Evolutionary conservation across 2,888 invertebrate genomes (phyloP).

Genomic region (Trichacis sp.): DNA sequence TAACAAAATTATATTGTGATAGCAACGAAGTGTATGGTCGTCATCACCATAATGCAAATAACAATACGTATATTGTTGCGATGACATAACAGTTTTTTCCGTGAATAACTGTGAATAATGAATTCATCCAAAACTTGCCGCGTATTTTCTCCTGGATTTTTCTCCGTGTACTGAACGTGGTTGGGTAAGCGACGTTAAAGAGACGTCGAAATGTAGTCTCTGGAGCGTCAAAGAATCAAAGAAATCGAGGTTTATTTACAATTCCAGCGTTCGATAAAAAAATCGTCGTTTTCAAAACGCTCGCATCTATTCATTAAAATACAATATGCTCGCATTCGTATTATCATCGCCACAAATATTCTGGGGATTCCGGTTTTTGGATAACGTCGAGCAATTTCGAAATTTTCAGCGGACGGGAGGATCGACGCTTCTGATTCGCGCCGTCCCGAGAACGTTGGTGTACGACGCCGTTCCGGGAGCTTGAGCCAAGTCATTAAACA

Average conservation of each 20-base stretch:
- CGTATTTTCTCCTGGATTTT: too few relatives aligned
- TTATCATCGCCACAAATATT: constrained; percentile 28
- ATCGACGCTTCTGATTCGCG: constrained; percentile 43
- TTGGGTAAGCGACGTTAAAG: too few relatives aligned
- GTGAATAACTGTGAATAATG: too few relatives aligned
- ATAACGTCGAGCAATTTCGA: constrained; percentile 41
- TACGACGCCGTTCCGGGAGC: too few relatives aligned
- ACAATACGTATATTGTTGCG: too few relatives aligned
- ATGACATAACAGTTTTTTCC: too few relatives aligned
- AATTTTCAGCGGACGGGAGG: constrained; percentile 46
- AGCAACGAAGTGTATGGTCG: too few relatives aligned
- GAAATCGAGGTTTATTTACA: neutral
- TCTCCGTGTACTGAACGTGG: too few relatives aligned
- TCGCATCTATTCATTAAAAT: constrained; percentile 19
- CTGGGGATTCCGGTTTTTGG: constrained; percentile 20
- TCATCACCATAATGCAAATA: too few relatives aligned
- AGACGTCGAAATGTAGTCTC: neutral
- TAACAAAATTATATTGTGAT: too few relatives aligned
- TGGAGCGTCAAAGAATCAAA: neutral
- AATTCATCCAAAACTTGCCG: too few relatives aligned
- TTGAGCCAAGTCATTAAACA: too few relatives aligned
- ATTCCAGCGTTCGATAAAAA: neutral
- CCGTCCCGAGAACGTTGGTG: constrained; percentile 50
- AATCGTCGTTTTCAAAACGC: constrained; percentile 5
- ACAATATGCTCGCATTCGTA: constrained; percentile 14